Percentiles rank a stretch among this genome's conserved stretches.
These are phyloP conservation scores for Psilanteris sp. DNA, from an alignment of 1,140 invertebrate genomes.

Conservation along the genomic window DNA sequence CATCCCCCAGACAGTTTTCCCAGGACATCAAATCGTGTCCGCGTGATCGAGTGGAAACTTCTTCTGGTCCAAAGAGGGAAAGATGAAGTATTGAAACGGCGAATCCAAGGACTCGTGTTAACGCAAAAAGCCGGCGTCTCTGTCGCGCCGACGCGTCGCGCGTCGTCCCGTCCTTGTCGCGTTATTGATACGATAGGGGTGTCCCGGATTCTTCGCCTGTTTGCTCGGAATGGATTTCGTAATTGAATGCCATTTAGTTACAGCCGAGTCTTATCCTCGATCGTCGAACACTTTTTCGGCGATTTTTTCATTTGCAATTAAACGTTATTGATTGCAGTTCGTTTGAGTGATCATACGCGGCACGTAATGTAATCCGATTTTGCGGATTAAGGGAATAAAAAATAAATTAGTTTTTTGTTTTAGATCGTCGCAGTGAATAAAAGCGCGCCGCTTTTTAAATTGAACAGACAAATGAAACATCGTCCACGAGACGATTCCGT, in stretches of 20 bases:
- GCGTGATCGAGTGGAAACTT: conserved; percentile 66
- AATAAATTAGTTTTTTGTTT: too few relatives aligned
- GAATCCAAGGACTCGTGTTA: conserved; percentile 3
- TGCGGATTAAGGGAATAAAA: too few relatives aligned
- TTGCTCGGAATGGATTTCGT: conserved; percentile 55
- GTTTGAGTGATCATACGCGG: background rate
- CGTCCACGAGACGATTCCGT: too few relatives aligned
- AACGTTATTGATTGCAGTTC: conserved; percentile 28
- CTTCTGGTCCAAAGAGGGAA: conserved; percentile 37
- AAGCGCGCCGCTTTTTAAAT: too few relatives aligned
- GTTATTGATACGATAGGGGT: conserved; percentile 34
- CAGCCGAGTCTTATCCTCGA: conserved; percentile 36
- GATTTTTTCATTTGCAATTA: conserved; percentile 46
- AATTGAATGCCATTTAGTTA: conserved; percentile 63
- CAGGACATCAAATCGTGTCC: conserved; percentile 66
- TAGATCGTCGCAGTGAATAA: too few relatives aligned
- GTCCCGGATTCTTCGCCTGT: conserved; percentile 37
- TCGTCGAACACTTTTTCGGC: conserved; percentile 28
- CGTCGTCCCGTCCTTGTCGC: conserved; percentile 3
- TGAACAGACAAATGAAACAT: too few relatives aligned
- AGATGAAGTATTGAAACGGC: conserved; percentile 32
- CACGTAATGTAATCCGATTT: too few relatives aligned
- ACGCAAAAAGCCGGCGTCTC: conserved; percentile 13
- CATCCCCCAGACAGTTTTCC: conserved; percentile 39
- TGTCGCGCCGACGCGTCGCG: background rate